Base-by-base conservation (phyloP, 2,888 invertebrate species). In the Acheta domesticus region DNA sequence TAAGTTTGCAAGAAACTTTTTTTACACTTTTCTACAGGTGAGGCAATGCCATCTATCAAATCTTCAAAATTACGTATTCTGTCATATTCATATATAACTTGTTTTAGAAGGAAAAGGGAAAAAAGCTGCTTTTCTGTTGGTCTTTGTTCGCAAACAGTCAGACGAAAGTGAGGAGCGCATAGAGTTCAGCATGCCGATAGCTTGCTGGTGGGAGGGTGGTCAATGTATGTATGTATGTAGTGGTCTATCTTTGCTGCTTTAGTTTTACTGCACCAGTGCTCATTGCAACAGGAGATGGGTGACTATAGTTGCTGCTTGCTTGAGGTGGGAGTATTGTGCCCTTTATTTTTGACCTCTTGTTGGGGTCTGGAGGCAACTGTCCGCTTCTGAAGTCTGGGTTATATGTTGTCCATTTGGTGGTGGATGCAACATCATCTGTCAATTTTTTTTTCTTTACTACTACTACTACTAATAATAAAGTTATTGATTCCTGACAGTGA, bases 171-270 rank as follows among this genome's bases (percentile, higher is more conserved):
- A 36, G 36, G 36, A 36, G 36, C 36, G 36, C 62, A 16, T 62
- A 19, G 12, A 62, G 62, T 62, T 14, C 62, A 62, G 62, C 62
- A 62, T 62, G 62, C n/a, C 4, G n/a, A 5, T n/a, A 62, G 62
- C 62, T 62, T 62, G 62, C n/a, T 62, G 62, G 62, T 62, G 62
- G 62, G 62, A 36, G 36, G 62, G 62, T n/a, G 62, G 62, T 19
- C n/a, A 62, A 19, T 62, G 62, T 62, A n/a, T 62, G 62, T 12
- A 19, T 62, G 62, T 62, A n/a, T 62, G 62, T 62, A 62, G 62
- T 62, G 62, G n/a, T n/a, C 62, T 62, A n/a, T 62, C 62, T n/a
- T 62, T 62, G 62, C 62, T n/a, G 62, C 62, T 62, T 62, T 62
- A 62, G n/a, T 62, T 62, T 62, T 14, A n/a, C 8, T 62, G 62